Conservation (phyloP, 2,888 invertebrate genomes). For the Rotaria magnacalcarata region DNA sequence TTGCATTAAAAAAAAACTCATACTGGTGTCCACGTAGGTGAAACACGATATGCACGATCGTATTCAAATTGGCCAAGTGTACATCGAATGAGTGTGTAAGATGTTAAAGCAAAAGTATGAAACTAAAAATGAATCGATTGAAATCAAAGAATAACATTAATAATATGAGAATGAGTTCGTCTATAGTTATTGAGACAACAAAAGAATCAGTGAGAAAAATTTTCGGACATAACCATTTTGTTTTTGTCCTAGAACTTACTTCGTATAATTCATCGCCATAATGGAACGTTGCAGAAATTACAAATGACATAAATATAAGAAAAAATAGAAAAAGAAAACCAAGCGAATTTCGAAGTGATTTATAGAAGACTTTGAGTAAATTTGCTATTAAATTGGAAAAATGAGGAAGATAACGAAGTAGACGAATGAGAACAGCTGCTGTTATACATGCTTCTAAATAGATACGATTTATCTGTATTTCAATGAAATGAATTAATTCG, state of each 20-base stretch:
- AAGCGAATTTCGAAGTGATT: slow-evolving; percentile 8
- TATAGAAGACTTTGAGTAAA: background rate
- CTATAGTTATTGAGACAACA: too few species aligned
- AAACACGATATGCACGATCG: slow-evolving; percentile 25
- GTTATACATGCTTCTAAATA: slow-evolving; percentile 1
- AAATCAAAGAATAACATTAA: too few species aligned
- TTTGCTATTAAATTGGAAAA: background rate
- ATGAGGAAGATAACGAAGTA: background rate
- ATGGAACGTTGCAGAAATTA: background rate
- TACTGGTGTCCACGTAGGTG: slow-evolving; percentile 26
- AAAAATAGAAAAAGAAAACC: slow-evolving; percentile 9
- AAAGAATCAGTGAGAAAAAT: too few species aligned
- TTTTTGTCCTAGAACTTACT: background rate
- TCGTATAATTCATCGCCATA: slow-evolving; percentile 22
- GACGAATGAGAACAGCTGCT: background rate
- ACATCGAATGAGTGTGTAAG: slow-evolving; percentile 15
- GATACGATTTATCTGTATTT: background rate
- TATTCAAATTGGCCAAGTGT: slow-evolving; percentile 31
- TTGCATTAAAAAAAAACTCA: background rate
- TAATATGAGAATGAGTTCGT: too few species aligned
- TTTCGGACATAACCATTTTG: too few species aligned
- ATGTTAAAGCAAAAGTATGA: slow-evolving; percentile 21
- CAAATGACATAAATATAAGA: slow-evolving; percentile 6
- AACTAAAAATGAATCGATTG: background rate
- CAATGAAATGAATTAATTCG: background rate